A percentile compares a stretch with the other conserved stretches of the same genome.
Evolutionary conservation across 1,140 invertebrate genomes (phyloP).

Genomic region (Gonioctena quinquepunctata): DNA sequence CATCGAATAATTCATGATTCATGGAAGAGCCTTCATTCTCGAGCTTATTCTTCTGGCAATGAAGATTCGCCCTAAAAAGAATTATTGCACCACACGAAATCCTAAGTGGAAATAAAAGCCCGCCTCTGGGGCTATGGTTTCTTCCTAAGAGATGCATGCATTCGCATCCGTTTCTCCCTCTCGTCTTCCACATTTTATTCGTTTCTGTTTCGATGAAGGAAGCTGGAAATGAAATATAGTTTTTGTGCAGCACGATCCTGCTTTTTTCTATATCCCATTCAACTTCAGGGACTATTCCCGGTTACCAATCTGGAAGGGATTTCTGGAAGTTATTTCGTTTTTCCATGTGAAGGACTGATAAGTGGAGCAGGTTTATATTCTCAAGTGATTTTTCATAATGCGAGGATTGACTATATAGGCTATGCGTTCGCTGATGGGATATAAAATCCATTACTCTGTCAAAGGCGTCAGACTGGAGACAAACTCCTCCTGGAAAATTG

Average conservation of each 20-base stretch:
- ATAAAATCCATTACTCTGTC: constrained; percentile 1
- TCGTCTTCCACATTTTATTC: neutral
- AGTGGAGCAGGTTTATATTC: constrained; percentile 13
- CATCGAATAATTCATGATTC: too few species aligned
- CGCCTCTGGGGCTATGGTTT: too few species aligned
- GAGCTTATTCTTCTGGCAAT: too few species aligned
- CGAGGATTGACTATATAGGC: neutral
- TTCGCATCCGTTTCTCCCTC: neutral
- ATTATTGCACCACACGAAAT: too few species aligned
- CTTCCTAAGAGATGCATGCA: too few species aligned
- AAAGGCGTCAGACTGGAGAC: neutral
- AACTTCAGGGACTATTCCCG: neutral
- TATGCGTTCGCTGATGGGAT: neutral
- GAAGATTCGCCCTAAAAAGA: too few species aligned
- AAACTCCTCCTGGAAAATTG: neutral
- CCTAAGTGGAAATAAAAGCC: too few species aligned
- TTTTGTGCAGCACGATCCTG: neutral
- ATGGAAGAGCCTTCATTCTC: too few species aligned
- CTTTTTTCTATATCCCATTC: neutral
- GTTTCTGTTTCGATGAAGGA: constrained; percentile 14
- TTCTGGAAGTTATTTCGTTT: constrained; percentile 11
- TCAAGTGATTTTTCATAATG: constrained; percentile 14
- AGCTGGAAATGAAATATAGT: constrained; percentile 22
- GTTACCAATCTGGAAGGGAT: neutral
- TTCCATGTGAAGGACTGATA: constrained; percentile 5